Evolutionary conservation across 2,888 invertebrate genomes (phyloP), one percentile per base, ranked within the genome.

Genomic region (Epirrhoe tristata): DNA sequence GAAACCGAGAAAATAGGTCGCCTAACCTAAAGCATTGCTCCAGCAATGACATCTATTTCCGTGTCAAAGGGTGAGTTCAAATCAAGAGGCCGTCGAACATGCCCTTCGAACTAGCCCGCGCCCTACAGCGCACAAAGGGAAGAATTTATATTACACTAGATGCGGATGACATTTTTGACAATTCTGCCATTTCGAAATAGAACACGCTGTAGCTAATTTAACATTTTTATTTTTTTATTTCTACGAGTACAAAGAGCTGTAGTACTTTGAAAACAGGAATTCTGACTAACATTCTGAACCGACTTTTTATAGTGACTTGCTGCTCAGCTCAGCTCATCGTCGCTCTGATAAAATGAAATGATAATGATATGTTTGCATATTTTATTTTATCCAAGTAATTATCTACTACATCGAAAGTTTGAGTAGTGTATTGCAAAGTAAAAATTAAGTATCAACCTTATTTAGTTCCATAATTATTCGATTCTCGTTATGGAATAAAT

Each of bases 21-120:
- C 50, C 53, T 39, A 51, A 56, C 54, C 50, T 57, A 56, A 39
- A 43, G 8, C 53, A 58, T 43, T 43, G 60, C 54, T 32, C 32
- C 53, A 52, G 63, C 56, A 48, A 48, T 64, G 67, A 70, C 69
- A 70, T 71, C 65, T 71, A 69, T 70, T 70, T 65, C 71, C 64
- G 69, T 66, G 71, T 70, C 71, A 72, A 72, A 74, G 72, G 69
- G 70, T 67, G 66, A 61, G 69, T 64, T 70, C 70, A 65, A 67
- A 69, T 66, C 69, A 67, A 69, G 63, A 57, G 68, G 67, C 69
- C 60, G 64, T 66, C 58, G 67, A 66, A 56, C 58, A 62, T 16
- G 58, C 63, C 71, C 69, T 69, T 63, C 58, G 43, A 51, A 56
- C 62, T 56, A 53, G 57, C 58, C 62, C 54, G 17, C 48, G 54